A percentile compares a stretch with the other conserved stretches of the same genome.
Conservation (phyloP, 2,888 invertebrate species). For the Acleris cristana region DNA sequence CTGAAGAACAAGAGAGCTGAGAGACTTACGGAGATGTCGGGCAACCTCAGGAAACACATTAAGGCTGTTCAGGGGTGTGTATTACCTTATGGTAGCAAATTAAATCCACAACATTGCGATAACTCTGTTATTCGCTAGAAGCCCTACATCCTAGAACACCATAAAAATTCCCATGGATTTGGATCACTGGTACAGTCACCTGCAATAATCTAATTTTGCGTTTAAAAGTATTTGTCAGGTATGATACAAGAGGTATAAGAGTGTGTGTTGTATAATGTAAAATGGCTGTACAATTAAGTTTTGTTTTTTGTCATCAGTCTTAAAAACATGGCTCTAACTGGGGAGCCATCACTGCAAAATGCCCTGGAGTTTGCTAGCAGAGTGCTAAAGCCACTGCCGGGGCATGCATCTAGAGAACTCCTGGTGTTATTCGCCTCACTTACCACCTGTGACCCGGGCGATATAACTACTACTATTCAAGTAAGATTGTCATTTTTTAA, state of each 20-base stretch:
- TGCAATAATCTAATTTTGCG: no score
- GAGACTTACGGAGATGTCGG: conserved; percentile 94
- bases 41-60: conserved; percentile 91
- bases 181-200: no score
- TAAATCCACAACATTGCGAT: no score
- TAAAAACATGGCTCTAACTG: conserved; percentile 87
- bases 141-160: no score
- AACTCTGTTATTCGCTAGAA: no score
- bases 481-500: conserved; percentile 43
- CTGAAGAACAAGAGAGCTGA: conserved; percentile 97
- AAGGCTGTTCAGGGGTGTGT: conserved; percentile 85
- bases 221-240: no score
- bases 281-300: no score
- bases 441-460: conserved; percentile 93
- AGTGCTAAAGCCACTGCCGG: conserved; percentile 93
- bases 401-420: conserved; percentile 97
- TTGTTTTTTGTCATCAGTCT: conserved; percentile 63
- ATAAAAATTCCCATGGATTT: no score
- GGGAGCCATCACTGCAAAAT: conserved; percentile 98
- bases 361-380: conserved; percentile 94
- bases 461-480: conserved; percentile 91
- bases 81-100: not conserved
- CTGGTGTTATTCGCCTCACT: conserved; percentile 96
- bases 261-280: no score
- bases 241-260: no score